These are phyloP conservation scores for Chaunax sp. DNA, from an alignment of 2,797 vertebrate species.

Conservation along the genomic window DNA sequence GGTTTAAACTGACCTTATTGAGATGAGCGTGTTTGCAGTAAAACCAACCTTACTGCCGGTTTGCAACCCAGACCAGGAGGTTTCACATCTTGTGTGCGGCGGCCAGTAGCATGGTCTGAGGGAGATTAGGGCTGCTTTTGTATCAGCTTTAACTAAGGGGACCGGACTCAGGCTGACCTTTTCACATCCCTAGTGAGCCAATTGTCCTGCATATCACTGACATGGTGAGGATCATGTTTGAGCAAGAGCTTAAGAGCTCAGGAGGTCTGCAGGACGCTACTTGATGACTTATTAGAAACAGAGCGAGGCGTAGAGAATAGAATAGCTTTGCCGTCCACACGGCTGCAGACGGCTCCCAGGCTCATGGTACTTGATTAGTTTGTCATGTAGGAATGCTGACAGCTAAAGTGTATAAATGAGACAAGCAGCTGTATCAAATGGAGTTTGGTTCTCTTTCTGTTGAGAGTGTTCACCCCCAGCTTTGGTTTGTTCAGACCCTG, in stretches of 20 bases:
- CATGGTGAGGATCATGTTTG: slow-evolving; percentile 86
- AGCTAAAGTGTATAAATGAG: slow-evolving; percentile 57
- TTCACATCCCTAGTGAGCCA: slow-evolving; percentile 83
- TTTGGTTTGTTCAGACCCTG: slow-evolving; percentile 41
- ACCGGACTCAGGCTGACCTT: slow-evolving; percentile 84
- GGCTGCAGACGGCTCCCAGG: slow-evolving; percentile 65
- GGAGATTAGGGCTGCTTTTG: slow-evolving; percentile 86
- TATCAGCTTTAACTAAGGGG: slow-evolving; percentile 82
- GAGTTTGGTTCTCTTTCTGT: slow-evolving; percentile 47
- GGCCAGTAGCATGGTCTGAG: slow-evolving; percentile 78
- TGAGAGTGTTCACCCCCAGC: slow-evolving; percentile 15
- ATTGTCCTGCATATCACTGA: slow-evolving; percentile 91
- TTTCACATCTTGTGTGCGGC: slow-evolving; percentile 7
- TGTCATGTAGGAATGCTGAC: slow-evolving; percentile 68
- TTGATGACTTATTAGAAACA: slow-evolving; percentile 79
- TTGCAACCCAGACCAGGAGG: no score
- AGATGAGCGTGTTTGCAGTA: no score
- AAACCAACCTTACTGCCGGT: no score
- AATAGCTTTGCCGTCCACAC: slow-evolving; percentile 59
- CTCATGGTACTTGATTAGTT: slow-evolving; percentile 73
- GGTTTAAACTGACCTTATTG: no score
- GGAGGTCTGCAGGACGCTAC: slow-evolving; percentile 71
- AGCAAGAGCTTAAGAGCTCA: slow-evolving; percentile 81
- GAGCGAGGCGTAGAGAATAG: slow-evolving; percentile 58
- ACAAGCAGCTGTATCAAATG: slow-evolving; percentile 43